A percentile compares a stretch with the other conserved stretches of the same genome.
phyloP scores from a whole-genome alignment of 2,113 vertebrate species.

The Phylloscopus trochilus region DNA sequence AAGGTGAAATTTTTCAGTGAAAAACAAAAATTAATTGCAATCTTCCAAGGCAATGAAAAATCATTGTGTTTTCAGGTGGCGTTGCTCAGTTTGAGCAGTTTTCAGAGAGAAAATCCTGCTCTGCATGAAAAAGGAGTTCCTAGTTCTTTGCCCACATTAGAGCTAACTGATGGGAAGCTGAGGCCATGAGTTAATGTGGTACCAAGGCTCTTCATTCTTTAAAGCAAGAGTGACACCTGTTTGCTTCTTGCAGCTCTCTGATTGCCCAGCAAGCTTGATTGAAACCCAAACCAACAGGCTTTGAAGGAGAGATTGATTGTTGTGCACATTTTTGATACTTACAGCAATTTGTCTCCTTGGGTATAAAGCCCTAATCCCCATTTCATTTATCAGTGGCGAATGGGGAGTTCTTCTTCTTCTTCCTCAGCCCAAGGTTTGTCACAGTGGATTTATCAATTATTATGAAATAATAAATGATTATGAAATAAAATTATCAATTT shows the following conservation, averaged over 20 bases:
- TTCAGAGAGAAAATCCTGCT: not conserved
- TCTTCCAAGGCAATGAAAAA: not conserved
- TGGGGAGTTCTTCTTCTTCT: not conserved
- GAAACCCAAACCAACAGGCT: not conserved
- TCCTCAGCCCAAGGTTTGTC: not conserved
- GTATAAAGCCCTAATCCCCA: not conserved
- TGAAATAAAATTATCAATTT: not conserved
- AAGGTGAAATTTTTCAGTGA: not conserved
- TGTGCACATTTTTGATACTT: not conserved
- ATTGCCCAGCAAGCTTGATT: not conserved
- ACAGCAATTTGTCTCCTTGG: not conserved
- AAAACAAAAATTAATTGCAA: not conserved
- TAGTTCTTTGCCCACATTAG: not conserved
- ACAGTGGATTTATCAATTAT: not conserved
- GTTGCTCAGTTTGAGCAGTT: not conserved
- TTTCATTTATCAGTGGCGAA: not conserved
- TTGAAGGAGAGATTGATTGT: conserved; percentile 27
- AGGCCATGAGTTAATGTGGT: not conserved
- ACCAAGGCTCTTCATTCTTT: not conserved
- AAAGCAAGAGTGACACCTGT: not conserved
- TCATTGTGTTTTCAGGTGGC: not conserved
- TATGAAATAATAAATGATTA: not conserved
- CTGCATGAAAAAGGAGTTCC: not conserved
- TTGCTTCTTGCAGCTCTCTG: not conserved
- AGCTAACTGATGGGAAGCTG: not conserved